These are phyloP conservation scores for Rhadinocentrus ornatus DNA, from an alignment of 2,797 vertebrate genomes.

Conservation along the genomic window DNA sequence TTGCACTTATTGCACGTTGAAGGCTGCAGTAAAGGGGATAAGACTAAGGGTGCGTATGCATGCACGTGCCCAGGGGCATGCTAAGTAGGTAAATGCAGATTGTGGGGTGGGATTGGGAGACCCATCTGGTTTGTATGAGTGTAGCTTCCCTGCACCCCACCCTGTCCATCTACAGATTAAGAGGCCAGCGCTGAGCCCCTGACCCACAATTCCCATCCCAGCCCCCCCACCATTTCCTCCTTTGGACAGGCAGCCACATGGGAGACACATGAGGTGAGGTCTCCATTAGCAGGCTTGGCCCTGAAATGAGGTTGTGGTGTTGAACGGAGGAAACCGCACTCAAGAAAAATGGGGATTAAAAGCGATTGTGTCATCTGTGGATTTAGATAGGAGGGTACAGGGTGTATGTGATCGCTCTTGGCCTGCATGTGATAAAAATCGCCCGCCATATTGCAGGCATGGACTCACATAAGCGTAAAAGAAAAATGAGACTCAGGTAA, in stretches of 20 bases:
- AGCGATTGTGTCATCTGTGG: constrained; percentile 51
- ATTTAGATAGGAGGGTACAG: constrained; percentile 25
- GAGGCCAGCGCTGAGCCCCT: constrained; percentile 49
- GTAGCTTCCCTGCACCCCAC: constrained; percentile 31
- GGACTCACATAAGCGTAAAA: background rate
- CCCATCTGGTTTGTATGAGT: constrained; percentile 61
- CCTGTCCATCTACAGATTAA: constrained; percentile 63
- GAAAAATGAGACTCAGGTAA: background rate
- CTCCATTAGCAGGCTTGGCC: constrained; percentile 74
- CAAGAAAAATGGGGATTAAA: constrained; percentile 51
- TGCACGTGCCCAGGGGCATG: constrained; percentile 44
- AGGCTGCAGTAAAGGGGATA: constrained; percentile 46
- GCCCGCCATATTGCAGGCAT: background rate
- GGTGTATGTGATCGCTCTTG: constrained; percentile 19
- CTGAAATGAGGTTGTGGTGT: constrained; percentile 35
- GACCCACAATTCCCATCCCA: constrained; percentile 67
- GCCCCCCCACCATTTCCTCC: constrained; percentile 48
- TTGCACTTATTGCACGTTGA: constrained; percentile 59
- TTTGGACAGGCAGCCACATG: constrained; percentile 62
- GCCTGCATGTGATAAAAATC: constrained; percentile 17
- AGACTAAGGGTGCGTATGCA: constrained; percentile 34
- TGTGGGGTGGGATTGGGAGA: background rate
- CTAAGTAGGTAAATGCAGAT: constrained; percentile 57
- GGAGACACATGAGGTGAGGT: constrained; percentile 68
- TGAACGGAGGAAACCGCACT: constrained; percentile 17